Base-by-base conservation (phyloP, 1,140 invertebrate species). In the Nebria ingens region DNA sequence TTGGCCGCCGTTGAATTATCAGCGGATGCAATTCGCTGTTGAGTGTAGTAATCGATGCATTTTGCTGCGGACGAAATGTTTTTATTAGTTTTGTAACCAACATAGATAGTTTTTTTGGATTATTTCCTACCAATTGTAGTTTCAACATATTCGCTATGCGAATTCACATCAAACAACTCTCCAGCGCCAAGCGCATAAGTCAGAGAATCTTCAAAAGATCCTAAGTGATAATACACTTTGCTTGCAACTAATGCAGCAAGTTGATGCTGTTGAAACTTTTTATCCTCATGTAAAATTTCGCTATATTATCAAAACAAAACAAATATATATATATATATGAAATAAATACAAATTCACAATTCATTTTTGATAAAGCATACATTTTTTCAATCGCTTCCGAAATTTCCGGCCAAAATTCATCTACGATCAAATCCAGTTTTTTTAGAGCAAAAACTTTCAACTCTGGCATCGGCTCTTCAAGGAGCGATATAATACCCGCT, bases 351-450 rank as follows among this genome's bases (percentile, higher is more conserved):
- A 62, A 63, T 51, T 50, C 12, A 45, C 9, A 40, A 57, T 29
- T 55, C 2, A 59, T 34, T 9, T 34, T 34, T 34, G 17, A 51
- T 42, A 29, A 51, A 21, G 52, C 17, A 76, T 77, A 87, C 86
- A 98, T 97, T 76, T 97, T 98, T 66, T 91, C 88, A 67, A 98
- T 94, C 11, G 93, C 91, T 75, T 98, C 96, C 0, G 93, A 96
- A 59, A 98, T 97, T 76, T 98, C 95, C 15, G 94, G 91, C 95
- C 95, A 98, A 75, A 98, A 98, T 71, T 96, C 90, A 71, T 97
- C 93, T 0, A 98, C 94, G 68, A 98, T 92, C 64, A 83, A 80
- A 72, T 98, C 87, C 42, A 98, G 74, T 66, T 94, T 94, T 64
- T 88, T 87, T 53, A 88, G 64, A 19, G 95, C 94, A 73, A 96